Base-by-base conservation (phyloP, 2,888 invertebrate genomes). In the Andrena fulva region DNA sequence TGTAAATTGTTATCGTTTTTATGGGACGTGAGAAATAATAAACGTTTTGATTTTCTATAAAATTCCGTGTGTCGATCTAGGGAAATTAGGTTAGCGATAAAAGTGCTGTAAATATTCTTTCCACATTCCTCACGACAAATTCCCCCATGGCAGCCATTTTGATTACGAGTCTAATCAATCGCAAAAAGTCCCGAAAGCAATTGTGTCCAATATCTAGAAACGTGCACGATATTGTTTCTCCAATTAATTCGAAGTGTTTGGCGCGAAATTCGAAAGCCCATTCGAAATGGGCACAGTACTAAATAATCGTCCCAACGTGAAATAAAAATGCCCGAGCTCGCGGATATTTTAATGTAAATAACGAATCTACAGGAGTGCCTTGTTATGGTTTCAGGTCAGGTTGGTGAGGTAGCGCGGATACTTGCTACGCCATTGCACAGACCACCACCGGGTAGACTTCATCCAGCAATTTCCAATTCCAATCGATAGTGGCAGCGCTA, bases 371-470 rank as follows among this genome's bases (percentile, higher is more conserved):
- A 60, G 59, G 80, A 78, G 54, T 52, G 6, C 12, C 24, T 42
- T 64, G 71, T 63, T 50, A 48, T 42, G n/a, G 73, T 63, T 74
- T n/a, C 33, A 90, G 90, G 71, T 85, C 82, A 88, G 70, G 64
- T 84, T 52, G 84, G 85, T 20, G 89, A 90, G 75, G 81, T 83
- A 60, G 69, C 84, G 31, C 79, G 84, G 62, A 76, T 85, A 27
- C 68, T 89, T n/a, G 84, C 80, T 56, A 79, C 79, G 35, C 87
- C 90, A 8, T 73, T 89, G 62, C 90, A 77, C 70, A 83, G 85
- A 35, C 86, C 87, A 20, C 72, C 87, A 3, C 81, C 85, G 16
- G 78, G 89, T 8, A 85, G 91, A 85, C 84, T 91, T 60, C 91
- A 91, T 76, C 87, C 88, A 24, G 80, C 77, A 52, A 89, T 91